Evolutionary conservation across 1,140 invertebrate genomes (phyloP).

Genomic region (Megalopta genalis): DNA sequence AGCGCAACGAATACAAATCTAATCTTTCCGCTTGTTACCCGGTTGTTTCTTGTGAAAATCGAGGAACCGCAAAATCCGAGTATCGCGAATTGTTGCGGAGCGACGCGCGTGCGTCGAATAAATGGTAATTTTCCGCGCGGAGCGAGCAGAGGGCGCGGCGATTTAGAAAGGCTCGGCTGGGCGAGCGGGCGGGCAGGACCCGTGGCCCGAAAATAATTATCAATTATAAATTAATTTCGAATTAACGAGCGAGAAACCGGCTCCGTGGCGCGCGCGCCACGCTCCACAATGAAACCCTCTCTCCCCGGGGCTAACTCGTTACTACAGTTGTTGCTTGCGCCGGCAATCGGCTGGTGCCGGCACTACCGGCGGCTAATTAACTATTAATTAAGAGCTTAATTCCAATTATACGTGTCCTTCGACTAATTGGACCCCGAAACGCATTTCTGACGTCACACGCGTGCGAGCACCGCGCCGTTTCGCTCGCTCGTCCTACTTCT

Average conservation of each 20-base stretch:
- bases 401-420: conserved; percentile 70
- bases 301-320: conserved; percentile 64
- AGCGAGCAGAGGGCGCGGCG: neutral
- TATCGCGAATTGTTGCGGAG: neutral
- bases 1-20: too few species aligned
- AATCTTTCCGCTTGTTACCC: too few species aligned
- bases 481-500: conserved; percentile 18
- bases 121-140: conserved; percentile 49
- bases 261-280: conserved; percentile 31
- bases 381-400: conserved; percentile 73
- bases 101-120: neutral
- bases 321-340: conserved; percentile 55
- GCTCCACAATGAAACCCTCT: conserved; percentile 64
- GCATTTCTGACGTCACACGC: conserved; percentile 50
- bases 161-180: conserved; percentile 18
- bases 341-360: conserved; percentile 32
- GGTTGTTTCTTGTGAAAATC: too few species aligned
- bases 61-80: neutral
- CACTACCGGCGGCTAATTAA: conserved; percentile 70
- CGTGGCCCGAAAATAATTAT: conserved; percentile 64
- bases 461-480: neutral
- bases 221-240: conserved; percentile 69
- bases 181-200: conserved; percentile 28
- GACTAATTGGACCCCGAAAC: conserved; percentile 74
- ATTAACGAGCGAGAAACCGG: conserved; percentile 65